Conservation (phyloP, 2,113 vertebrate species). For the Lota lota region DNA sequence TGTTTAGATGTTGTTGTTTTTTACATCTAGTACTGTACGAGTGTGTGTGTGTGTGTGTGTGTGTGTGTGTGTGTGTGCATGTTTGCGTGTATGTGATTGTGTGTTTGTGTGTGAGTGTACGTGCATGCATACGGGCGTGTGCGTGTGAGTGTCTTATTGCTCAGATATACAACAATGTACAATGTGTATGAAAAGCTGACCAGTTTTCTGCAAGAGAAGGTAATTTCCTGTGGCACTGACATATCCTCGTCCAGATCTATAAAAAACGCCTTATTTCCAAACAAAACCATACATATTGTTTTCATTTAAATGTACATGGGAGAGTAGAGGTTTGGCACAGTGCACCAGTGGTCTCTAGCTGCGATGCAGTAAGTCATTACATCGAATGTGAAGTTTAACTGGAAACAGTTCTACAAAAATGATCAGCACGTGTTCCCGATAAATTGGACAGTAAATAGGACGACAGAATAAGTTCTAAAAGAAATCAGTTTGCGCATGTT, state of each 20-base stretch:
- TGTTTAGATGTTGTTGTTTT: no score
- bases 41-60: slow-evolving; percentile 5
- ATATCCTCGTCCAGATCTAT: no score
- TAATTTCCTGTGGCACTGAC: no score
- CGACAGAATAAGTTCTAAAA: background rate
- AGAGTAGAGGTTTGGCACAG: slow-evolving; percentile 51
- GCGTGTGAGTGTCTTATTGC: background rate
- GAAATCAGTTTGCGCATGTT: background rate
- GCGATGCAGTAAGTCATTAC: slow-evolving; percentile 36
- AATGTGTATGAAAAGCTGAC: background rate
- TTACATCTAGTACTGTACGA: no score
- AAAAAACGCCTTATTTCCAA: slow-evolving; percentile 36
- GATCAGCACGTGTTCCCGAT: background rate
- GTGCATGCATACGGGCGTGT: background rate
- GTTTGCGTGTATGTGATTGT: slow-evolving; percentile 7
- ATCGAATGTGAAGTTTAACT: slow-evolving; percentile 41
- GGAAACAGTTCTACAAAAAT: slow-evolving; percentile 39
- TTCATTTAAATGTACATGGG: slow-evolving; percentile 51
- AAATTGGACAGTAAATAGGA: slow-evolving; percentile 3
- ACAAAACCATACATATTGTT: slow-evolving; percentile 59
- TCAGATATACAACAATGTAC: background rate
- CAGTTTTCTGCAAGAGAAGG: no score
- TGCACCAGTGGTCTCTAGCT: slow-evolving; percentile 34
- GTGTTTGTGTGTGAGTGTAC: background rate
- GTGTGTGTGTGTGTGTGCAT: slow-evolving; percentile 7